Base-by-base conservation (phyloP, 2,113 vertebrate genomes). In the Pluvianellus socialis region DNA sequence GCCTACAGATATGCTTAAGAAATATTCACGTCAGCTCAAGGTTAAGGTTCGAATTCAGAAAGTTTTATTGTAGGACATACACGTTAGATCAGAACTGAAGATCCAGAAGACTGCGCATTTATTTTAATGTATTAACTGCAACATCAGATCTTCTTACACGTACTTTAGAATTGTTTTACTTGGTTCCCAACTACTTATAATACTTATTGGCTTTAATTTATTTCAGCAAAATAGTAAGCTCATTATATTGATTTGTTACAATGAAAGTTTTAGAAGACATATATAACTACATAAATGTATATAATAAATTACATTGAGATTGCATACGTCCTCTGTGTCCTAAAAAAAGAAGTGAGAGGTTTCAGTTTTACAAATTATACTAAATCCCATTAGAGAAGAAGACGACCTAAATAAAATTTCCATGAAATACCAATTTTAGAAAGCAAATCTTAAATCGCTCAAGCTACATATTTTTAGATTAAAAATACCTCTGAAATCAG, bases 331-430 rank as follows among this genome's bases (percentile, higher is more conserved):
- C 32, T 89, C 73, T 68, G 72, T 92, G 88, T 62, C 72, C 52
- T 93, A 82, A 84, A 80, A 76, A 86, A 68, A 79, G 40, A 63
- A 79, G 14, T 40, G 67, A 86, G 26, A 93, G 20, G 40, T 47
- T 86, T 88, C 66, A 73, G n/a, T 81, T 92, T 92, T 93, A 88
- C 35, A 92, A 87, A 95, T 92, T 88, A 63, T 40, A 74, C 16
- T 80, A 94, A 96, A 94, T 81, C 91, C 66, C 88, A 73, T 66
- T 73, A 66, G 90, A 88, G 47, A 84, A 91, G 5, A 40, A 73
- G 52, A 61, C 89, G 82, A 96, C 62, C 79, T 84, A 93, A 94
- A 93, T 94, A 97, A 71, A 67, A 68, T 81, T 96, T 96, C 83
- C 71, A 95, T 52, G 30, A 94, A 91, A 92, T 82, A 81, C 19